Evolutionary conservation across 2,888 invertebrate genomes (phyloP).

Genomic region (Epiperipatus broadwayi): DNA sequence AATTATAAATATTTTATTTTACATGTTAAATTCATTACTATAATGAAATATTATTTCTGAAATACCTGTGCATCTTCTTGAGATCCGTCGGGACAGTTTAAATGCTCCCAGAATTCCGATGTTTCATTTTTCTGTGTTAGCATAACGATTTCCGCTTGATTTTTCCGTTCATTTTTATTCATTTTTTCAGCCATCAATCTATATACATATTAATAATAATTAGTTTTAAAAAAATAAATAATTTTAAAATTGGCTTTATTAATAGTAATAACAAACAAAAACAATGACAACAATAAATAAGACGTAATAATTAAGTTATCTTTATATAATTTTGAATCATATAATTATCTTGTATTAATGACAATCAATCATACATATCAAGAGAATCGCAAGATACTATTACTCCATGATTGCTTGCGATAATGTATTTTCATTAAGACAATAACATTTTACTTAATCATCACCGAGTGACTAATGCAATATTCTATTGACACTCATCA

Average conservation of each 20-base stretch:
- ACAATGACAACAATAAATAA: too few species aligned
- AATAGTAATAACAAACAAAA: too few species aligned
- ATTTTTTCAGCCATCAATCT: slow-evolving; percentile 90
- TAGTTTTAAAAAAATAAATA: slow-evolving; percentile 11
- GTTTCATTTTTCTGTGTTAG: slow-evolving; percentile 65
- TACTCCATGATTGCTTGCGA: too few species aligned
- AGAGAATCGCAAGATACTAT: too few species aligned
- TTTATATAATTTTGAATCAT: too few species aligned
- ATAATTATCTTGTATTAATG: too few species aligned
- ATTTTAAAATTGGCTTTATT: too few species aligned
- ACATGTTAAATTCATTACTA: slow-evolving; percentile 13
- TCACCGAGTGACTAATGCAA: too few species aligned
- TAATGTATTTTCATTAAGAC: too few species aligned
- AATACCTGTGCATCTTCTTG: slow-evolving; percentile 11
- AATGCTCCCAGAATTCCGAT: slow-evolving; percentile 56
- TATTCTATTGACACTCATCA: neutral
- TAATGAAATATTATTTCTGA: slow-evolving; percentile 7
- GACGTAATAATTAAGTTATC: too few species aligned
- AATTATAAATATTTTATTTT: slow-evolving; percentile 11
- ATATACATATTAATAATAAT: neutral
- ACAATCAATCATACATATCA: too few species aligned
- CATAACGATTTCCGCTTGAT: slow-evolving; percentile 68
- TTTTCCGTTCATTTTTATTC: slow-evolving; percentile 93
- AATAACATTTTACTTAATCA: too few species aligned
- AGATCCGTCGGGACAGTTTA: slow-evolving; percentile 34